phyloP scores from a whole-genome alignment of 2,113 vertebrate species.

The Anser brachyrhynchus region DNA sequence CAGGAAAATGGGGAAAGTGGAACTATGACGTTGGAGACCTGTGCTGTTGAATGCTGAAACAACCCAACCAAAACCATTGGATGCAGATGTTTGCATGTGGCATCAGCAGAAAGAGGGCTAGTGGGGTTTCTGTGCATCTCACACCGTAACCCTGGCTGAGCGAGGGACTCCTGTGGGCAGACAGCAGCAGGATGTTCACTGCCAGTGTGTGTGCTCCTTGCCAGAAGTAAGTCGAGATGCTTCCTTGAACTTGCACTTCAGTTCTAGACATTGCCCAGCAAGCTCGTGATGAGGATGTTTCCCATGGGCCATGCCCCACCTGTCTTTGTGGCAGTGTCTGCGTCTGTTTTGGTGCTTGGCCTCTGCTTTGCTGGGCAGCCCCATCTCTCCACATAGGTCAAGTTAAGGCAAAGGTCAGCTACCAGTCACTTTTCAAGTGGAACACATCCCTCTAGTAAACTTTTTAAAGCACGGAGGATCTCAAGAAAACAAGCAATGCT shows the following conservation, averaged over 20 bases:
- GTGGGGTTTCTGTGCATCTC: no score
- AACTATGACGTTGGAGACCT: background rate
- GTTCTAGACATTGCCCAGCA: background rate
- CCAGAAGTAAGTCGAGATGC: background rate
- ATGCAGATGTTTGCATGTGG: background rate
- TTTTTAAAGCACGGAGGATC: background rate
- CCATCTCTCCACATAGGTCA: background rate
- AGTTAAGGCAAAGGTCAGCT: background rate
- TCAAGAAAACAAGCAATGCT: background rate
- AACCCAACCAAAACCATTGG: background rate
- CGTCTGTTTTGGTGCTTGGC: background rate
- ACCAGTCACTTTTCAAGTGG: background rate
- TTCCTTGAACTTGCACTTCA: background rate
- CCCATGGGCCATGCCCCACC: background rate
- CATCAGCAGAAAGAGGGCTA: background rate
- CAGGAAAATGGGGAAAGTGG: background rate
- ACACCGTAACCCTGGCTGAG: background rate
- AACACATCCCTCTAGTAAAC: slow-evolving; percentile 34
- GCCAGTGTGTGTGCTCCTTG: fast-evolving
- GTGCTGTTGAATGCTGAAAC: background rate
- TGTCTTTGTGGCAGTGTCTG: background rate
- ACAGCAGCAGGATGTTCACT: background rate
- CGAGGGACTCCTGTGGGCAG: background rate
- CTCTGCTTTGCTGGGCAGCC: background rate
- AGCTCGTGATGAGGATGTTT: background rate